Conservation (phyloP, 2,888 invertebrate species). For the Dimorphilus gyrociliatus region DNA sequence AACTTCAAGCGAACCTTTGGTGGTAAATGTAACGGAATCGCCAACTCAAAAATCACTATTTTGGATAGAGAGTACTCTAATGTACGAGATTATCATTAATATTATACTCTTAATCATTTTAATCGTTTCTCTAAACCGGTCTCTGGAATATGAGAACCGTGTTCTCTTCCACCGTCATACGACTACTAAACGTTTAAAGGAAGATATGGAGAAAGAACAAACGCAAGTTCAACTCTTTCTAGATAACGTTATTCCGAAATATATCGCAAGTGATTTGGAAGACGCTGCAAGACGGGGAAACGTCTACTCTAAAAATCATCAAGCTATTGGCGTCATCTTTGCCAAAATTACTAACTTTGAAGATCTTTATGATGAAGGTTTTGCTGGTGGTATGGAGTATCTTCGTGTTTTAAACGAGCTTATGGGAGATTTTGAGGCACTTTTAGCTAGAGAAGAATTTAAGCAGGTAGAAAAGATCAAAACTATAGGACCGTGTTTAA, state of each 20-base stretch:
- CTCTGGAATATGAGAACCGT: constrained; percentile 78
- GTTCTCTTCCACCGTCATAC: constrained; percentile 83
- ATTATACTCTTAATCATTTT: constrained; percentile 62
- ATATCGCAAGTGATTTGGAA: constrained; percentile 72
- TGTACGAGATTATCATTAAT: constrained; percentile 61
- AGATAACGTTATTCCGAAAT: constrained; percentile 88
- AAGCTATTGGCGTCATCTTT: constrained; percentile 78
- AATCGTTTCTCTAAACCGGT: constrained; percentile 80
- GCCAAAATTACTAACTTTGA: constrained; percentile 92
- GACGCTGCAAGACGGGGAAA: constrained; percentile 63
- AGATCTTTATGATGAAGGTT: constrained; percentile 93
- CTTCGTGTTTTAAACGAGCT: constrained; percentile 83
- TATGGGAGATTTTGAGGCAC: constrained; percentile 85
- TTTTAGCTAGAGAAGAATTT: constrained; percentile 63
- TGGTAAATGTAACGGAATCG: no score
- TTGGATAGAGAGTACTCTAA: no score
- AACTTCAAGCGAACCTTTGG: no score
- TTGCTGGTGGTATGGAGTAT: constrained; percentile 82
- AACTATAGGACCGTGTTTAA: constrained; percentile 83
- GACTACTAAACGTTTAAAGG: constrained; percentile 67
- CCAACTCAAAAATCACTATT: no score
- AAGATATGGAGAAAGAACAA: constrained; percentile 72
- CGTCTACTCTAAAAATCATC: constrained; percentile 90
- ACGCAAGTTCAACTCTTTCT: constrained; percentile 91
- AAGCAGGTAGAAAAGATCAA: constrained; percentile 89